These are phyloP conservation scores for Xylota segnis DNA, from an alignment of 2,888 invertebrate genomes.

Conservation along the genomic window DNA sequence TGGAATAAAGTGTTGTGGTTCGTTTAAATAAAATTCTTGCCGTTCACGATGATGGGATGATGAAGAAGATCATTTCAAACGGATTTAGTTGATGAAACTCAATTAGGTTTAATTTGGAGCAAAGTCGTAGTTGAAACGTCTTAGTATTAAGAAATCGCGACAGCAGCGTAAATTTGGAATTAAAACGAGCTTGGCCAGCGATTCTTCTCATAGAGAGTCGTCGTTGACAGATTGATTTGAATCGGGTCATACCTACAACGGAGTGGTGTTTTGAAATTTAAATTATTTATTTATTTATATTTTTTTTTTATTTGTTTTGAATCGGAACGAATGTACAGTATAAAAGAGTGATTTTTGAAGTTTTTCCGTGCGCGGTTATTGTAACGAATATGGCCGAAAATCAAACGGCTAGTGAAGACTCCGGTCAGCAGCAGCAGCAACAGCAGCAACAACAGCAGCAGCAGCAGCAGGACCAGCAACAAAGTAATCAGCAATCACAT, in stretches of 20 bases:
- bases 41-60: conserved; percentile 66
- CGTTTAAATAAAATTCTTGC: conserved; percentile 54
- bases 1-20: conserved; percentile 45
- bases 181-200: conserved; percentile 32
- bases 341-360: conserved; percentile 26
- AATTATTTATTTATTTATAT: conserved; percentile 4
- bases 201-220: conserved; percentile 30
- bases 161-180: conserved; percentile 39
- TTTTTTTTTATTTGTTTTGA: conserved; percentile 22
- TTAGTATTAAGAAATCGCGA: conserved; percentile 58
- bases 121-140: conserved; percentile 52
- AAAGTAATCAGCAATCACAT: conserved; percentile 77
- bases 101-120: conserved; percentile 80
- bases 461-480: conserved; percentile 78
- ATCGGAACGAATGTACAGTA: conserved; percentile 50
- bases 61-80: conserved; percentile 73
- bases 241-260: conserved; percentile 19
- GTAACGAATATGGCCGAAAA: conserved; percentile 83
- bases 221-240: conserved; percentile 37
- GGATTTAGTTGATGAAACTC: conserved; percentile 79
- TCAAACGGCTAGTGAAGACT: conserved; percentile 84
- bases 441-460: conserved; percentile 81
- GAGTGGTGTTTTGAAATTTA: conserved; percentile 16
- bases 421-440: conserved; percentile 83
- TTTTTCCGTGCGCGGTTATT: conserved; percentile 38